These are phyloP conservation scores for Serranus cabrilla DNA, from an alignment of 2,797 vertebrate genomes.

Conservation along the genomic window DNA sequence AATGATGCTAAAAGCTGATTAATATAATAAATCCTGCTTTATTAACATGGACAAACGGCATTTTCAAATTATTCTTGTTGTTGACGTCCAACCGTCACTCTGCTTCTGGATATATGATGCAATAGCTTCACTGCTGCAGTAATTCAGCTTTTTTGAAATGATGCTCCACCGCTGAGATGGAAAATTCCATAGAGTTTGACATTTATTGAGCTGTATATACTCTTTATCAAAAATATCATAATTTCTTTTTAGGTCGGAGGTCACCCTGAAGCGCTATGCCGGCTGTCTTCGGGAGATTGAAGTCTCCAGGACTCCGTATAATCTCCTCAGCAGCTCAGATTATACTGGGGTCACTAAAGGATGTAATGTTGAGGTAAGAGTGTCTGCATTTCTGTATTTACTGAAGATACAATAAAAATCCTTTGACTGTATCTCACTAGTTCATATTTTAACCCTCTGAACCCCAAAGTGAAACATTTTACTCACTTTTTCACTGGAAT, in stretches of 20 bases:
- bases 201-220: background rate
- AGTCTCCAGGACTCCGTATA: constrained; percentile 95
- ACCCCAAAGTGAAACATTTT: too few relatives aligned
- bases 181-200: background rate
- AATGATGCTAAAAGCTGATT: background rate
- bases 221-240: constrained; percentile 28
- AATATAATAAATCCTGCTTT: background rate
- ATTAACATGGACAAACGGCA: constrained; percentile 51
- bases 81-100: constrained; percentile 29
- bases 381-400: background rate
- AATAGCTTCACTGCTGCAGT: constrained; percentile 60
- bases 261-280: constrained; percentile 90
- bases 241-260: constrained; percentile 90
- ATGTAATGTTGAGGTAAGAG: constrained; percentile 85
- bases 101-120: constrained; percentile 54
- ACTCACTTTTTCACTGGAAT: too few relatives aligned
- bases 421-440: background rate
- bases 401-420: background rate
- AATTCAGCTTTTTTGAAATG: constrained; percentile 32
- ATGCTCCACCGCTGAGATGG: constrained; percentile 23
- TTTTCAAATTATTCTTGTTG: constrained; percentile 49
- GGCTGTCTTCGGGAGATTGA: constrained; percentile 97
- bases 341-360: constrained; percentile 96
- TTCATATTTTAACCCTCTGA: background rate
- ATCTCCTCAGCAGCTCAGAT: constrained; percentile 94